Evolutionary conservation across 1,140 invertebrate genomes (phyloP).

Genomic region (Tyrophagus putrescentiae): DNA sequence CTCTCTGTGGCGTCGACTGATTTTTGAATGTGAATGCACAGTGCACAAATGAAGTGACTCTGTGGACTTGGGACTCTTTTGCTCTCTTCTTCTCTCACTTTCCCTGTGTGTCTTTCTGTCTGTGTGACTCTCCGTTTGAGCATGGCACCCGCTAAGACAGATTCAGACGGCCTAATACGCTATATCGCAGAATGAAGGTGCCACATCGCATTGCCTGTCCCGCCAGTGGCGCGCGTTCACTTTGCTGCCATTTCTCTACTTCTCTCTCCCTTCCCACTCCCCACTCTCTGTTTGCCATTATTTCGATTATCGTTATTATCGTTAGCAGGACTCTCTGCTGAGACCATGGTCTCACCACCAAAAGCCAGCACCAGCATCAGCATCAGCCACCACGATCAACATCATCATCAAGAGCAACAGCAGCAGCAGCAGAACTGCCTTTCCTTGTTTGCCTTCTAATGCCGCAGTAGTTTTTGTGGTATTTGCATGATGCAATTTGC

Average conservation of each 20-base stretch:
- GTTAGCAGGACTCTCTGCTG: neutral
- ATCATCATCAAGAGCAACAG: too few species aligned
- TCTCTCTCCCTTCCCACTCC: too few species aligned
- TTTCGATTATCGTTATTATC: slow-evolving; percentile 12
- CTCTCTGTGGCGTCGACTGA: neutral
- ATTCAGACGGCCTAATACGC: neutral
- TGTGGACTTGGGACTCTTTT: too few species aligned
- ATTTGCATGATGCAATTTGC: slow-evolving; percentile 6
- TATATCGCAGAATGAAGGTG: slow-evolving; percentile 10
- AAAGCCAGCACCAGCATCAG: too few species aligned
- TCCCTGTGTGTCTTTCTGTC: neutral
- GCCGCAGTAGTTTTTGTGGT: neutral
- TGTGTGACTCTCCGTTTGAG: neutral
- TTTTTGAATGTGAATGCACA: slow-evolving; percentile 13
- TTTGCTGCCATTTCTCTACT: too few species aligned
- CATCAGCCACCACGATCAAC: too few species aligned
- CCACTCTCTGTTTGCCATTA: neutral
- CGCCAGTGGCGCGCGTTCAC: neutral
- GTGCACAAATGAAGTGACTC: slow-evolving; percentile 9
- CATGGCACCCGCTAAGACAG: slow-evolving; percentile 2
- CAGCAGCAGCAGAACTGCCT: too few species aligned
- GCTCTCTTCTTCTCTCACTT: too few species aligned
- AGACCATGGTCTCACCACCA: too few species aligned
- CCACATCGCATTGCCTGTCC: neutral
- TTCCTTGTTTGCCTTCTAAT: too few species aligned